These are phyloP conservation scores for Drosophila lowei DNA, from an alignment of 1,140 invertebrate species.

Conservation along the genomic window DNA sequence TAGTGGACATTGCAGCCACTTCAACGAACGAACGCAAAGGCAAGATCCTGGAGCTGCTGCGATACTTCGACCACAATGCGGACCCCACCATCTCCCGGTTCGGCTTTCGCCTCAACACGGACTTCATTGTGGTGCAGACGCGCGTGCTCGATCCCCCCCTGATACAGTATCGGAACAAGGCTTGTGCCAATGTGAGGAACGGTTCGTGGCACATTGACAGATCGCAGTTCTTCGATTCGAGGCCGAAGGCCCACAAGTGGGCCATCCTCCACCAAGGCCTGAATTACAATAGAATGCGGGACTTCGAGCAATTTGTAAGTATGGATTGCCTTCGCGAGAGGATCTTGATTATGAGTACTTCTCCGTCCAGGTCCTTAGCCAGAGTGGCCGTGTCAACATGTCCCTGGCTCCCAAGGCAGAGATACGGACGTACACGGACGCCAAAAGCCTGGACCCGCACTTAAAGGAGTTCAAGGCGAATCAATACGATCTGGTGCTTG, in stretches of 20 bases:
- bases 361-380: not conserved
- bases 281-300: slow-evolving; percentile 14
- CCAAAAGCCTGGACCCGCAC: slow-evolving; percentile 23
- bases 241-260: slow-evolving; percentile 60
- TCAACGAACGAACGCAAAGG: slow-evolving; percentile 85
- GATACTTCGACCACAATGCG: slow-evolving; percentile 83
- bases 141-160: slow-evolving; percentile 85
- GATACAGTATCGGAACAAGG: slow-evolving; percentile 82
- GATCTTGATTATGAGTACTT: no score
- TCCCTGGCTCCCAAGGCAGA: slow-evolving; percentile 25
- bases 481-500: slow-evolving; percentile 71
- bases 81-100: slow-evolving; percentile 85
- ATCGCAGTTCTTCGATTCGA: slow-evolving; percentile 31
- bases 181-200: slow-evolving; percentile 30
- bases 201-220: slow-evolving; percentile 61
- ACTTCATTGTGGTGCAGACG: slow-evolving; percentile 85
- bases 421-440: slow-evolving; percentile 41
- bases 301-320: slow-evolving; percentile 5
- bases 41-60: slow-evolving; percentile 86
- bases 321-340: no score
- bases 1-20: slow-evolving; percentile 88
- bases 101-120: slow-evolving; percentile 84
- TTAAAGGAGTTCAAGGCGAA: slow-evolving; percentile 51
- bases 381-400: slow-evolving; percentile 20
- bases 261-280: slow-evolving; percentile 47